Conservation (phyloP, 2,113 vertebrate genomes). For the Zingel zingel region DNA sequence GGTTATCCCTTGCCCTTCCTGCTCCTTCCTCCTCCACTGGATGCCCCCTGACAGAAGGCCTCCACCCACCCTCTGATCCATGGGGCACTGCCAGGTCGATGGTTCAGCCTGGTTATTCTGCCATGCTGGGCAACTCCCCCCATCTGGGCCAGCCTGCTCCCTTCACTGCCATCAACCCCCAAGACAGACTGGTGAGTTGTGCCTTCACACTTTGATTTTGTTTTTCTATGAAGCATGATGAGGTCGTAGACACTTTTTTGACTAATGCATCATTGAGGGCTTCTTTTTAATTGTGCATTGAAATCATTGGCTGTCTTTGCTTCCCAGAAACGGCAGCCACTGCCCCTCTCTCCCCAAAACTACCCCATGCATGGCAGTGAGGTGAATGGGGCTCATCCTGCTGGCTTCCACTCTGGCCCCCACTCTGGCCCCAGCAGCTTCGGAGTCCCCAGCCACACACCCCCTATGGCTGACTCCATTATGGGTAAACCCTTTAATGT, state of each 20-base stretch:
- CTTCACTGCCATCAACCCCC: slow-evolving; percentile 91
- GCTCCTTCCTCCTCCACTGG: slow-evolving; percentile 33
- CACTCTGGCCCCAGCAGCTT: slow-evolving; percentile 87
- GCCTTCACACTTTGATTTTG: slow-evolving; percentile 6
- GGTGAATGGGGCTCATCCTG: slow-evolving; percentile 88
- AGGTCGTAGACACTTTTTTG: slow-evolving; percentile 31
- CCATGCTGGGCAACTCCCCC: slow-evolving; percentile 89
- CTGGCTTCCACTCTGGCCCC: slow-evolving; percentile 89
- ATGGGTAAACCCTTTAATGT: slow-evolving; percentile 63
- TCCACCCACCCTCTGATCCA: slow-evolving; percentile 85
- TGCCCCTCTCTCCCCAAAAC: slow-evolving; percentile 85
- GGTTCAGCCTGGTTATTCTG: slow-evolving; percentile 89
- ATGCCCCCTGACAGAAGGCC: slow-evolving; percentile 79
- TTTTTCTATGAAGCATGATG: slow-evolving; percentile 9
- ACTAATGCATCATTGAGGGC: slow-evolving; percentile 19
- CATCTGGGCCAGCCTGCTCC: slow-evolving; percentile 87
- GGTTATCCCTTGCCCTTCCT: slow-evolving; percentile 52
- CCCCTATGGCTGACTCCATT: slow-evolving; percentile 71
- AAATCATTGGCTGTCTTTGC: slow-evolving; percentile 32
- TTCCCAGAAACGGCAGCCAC: slow-evolving; percentile 74
- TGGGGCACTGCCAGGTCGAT: slow-evolving; percentile 89
- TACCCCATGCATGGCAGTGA: slow-evolving; percentile 94
- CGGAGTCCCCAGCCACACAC: slow-evolving; percentile 89
- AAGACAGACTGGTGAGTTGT: slow-evolving; percentile 91
- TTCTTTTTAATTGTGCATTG: slow-evolving; percentile 26